These are phyloP conservation scores for Latrodectus hesperus DNA, from an alignment of 2,888 invertebrate genomes.

Conservation along the genomic window DNA sequence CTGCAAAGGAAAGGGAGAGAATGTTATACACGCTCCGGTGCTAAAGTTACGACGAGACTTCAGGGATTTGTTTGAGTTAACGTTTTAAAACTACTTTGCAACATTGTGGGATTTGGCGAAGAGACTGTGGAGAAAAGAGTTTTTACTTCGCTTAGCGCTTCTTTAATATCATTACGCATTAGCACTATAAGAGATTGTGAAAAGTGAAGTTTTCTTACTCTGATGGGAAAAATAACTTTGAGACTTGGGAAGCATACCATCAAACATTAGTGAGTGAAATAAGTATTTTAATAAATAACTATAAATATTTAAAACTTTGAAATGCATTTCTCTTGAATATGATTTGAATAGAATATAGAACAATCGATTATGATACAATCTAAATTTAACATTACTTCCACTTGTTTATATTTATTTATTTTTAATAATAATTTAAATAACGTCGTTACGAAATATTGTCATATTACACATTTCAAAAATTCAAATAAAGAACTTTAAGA, in stretches of 20 bases:
- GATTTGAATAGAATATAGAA: too few relatives aligned
- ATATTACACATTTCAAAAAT: too few relatives aligned
- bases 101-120: conserved; percentile 2
- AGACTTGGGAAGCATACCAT: background rate
- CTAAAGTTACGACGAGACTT: background rate
- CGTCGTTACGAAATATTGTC: too few relatives aligned
- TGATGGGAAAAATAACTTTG: background rate
- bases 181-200: background rate
- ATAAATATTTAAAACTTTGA: too few relatives aligned
- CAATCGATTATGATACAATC: too few relatives aligned
- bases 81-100: conserved; percentile 40
- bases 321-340: too few relatives aligned
- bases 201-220: background rate
- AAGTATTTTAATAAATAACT: too few relatives aligned
- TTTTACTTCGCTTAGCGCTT: conserved; percentile 2
- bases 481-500: too few relatives aligned
- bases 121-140: background rate
- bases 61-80: conserved; percentile 27
- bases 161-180: conserved; percentile 14
- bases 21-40: background rate
- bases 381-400: too few relatives aligned
- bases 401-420: too few relatives aligned
- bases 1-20: background rate
- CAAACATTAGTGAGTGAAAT: background rate
- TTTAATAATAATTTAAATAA: too few relatives aligned